A percentile compares a stretch with the other conserved stretches of the same genome.
phyloP scores from a whole-genome alignment of 2,113 vertebrate genomes.

The Channa maculata region DNA sequence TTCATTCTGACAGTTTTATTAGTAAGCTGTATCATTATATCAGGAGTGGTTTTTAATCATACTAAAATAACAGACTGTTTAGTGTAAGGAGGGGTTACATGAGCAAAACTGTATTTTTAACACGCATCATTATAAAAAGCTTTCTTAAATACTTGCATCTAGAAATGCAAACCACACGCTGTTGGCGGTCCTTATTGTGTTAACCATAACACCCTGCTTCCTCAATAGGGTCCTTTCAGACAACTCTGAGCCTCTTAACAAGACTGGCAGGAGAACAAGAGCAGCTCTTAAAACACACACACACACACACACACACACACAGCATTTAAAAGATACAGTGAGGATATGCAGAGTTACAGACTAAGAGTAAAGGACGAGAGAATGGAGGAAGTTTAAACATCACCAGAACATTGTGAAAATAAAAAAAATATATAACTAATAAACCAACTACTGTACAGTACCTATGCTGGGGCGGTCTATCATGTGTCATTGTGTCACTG shows the following conservation, averaged over 20 bases:
- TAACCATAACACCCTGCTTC: constrained; percentile 65
- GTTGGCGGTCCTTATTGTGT: constrained; percentile 56
- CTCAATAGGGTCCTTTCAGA: constrained; percentile 65
- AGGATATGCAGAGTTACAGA: constrained; percentile 35
- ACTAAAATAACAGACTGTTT: constrained; percentile 5
- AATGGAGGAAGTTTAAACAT: background rate
- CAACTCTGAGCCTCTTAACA: constrained; percentile 58
- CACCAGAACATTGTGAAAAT: background rate
- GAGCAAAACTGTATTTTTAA: constrained; percentile 18
- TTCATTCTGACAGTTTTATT: constrained; percentile 21
- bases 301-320: too few relatives aligned
- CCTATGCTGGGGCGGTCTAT: background rate
- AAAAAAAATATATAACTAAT: background rate
- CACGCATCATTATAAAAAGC: background rate
- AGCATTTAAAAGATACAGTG: constrained; percentile 51
- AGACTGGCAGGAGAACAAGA: constrained; percentile 68
- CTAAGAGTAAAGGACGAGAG: background rate
- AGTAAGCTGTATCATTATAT: constrained; percentile 4
- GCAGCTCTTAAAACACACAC: constrained; percentile 40
- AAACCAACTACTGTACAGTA: background rate
- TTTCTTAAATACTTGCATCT: constrained; percentile 52
- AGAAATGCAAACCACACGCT: constrained; percentile 50
- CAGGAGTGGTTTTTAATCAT: background rate
- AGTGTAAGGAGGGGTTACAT: background rate
- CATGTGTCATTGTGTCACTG: background rate